Conservation (phyloP, 1,140 invertebrate genomes). For the Cydia strobilella region DNA sequence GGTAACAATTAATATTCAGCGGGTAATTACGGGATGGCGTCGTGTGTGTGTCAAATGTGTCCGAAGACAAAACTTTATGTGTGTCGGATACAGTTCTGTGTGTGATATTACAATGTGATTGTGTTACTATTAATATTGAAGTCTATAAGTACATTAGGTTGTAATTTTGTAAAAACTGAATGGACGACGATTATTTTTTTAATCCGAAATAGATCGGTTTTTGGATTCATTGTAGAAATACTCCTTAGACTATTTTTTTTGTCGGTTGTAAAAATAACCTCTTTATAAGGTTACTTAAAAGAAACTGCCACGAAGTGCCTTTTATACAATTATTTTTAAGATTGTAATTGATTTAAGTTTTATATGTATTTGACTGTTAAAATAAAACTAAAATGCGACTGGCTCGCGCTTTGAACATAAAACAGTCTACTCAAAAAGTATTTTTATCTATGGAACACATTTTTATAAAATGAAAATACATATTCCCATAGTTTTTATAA, state of each 20-base stretch:
- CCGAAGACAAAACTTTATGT: conserved; percentile 58
- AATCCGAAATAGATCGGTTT: conserved; percentile 41
- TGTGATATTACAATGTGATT: conserved; percentile 79
- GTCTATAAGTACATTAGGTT: conserved; percentile 68
- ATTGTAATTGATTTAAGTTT: conserved; percentile 47
- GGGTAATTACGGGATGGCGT: conserved; percentile 55
- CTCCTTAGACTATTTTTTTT: conserved; percentile 59
- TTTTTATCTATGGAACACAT: conserved; percentile 8
- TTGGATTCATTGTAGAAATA: conserved; percentile 59
- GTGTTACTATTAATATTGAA: conserved; percentile 66
- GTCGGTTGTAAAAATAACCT: conserved; percentile 67
- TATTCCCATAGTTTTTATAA: not conserved
- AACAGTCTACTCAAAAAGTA: conserved; percentile 42
- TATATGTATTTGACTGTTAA: conserved; percentile 47
- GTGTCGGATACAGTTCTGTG: conserved; percentile 69
- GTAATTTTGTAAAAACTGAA: conserved; percentile 43
- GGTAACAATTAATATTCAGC: conserved; percentile 46
- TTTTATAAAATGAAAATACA: conserved; percentile 1
- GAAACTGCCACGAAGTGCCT: conserved; percentile 78
- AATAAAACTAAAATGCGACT: conserved; percentile 51
- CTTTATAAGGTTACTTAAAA: conserved; percentile 60
- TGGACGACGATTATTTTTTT: conserved; percentile 29
- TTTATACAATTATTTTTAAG: conserved; percentile 57
- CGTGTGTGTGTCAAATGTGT: conserved; percentile 62
- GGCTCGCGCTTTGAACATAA: conserved; percentile 62